These are phyloP conservation scores for Thinocorus orbignyianus DNA, from an alignment of 2,113 vertebrate genomes.

Conservation along the genomic window DNA sequence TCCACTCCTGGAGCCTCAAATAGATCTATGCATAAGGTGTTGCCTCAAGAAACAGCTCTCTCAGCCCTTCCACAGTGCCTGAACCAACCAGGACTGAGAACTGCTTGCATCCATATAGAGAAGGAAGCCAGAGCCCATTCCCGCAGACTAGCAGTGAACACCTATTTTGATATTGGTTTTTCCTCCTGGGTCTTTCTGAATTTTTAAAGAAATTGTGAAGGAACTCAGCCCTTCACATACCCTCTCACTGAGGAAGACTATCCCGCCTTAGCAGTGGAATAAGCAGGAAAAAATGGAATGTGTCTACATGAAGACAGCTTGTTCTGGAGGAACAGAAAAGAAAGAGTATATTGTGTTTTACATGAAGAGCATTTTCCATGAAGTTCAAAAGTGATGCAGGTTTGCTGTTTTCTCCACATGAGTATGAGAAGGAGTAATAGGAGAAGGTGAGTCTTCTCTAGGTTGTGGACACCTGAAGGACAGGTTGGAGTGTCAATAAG, in stretches of 20 bases:
- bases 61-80: neutral
- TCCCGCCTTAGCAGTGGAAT: neutral
- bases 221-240: neutral
- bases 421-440: neutral
- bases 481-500: neutral
- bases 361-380: neutral
- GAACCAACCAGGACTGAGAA: neutral
- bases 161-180: neutral
- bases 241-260: neutral
- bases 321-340: neutral
- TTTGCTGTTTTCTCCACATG: neutral
- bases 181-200: neutral
- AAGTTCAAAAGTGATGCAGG: neutral
- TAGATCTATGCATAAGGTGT: neutral
- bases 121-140: neutral
- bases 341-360: neutral
- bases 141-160: neutral
- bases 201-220: neutral
- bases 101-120: neutral
- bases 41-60: neutral
- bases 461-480: neutral
- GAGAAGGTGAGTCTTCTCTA: neutral
- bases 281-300: neutral
- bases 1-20: neutral
- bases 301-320: neutral